Evolutionary conservation across 1,140 invertebrate genomes (phyloP).

Genomic region (Trichonephila clavata): DNA sequence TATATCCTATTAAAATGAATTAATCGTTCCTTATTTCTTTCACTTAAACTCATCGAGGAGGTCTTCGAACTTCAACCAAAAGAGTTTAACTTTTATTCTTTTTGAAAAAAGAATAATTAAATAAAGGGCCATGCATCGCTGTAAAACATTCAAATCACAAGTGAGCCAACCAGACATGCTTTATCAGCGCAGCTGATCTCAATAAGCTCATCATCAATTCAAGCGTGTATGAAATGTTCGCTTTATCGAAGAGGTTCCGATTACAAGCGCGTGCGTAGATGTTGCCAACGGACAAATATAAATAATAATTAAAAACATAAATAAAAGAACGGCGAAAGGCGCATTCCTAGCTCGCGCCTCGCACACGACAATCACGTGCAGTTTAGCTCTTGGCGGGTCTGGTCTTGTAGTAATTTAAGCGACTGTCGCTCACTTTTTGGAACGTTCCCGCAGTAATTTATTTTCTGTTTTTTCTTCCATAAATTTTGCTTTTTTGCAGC

Average conservation of each 20-base stretch:
- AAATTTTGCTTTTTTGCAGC: neutral
- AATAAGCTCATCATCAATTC: neutral
- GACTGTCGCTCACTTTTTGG: constrained; percentile 12
- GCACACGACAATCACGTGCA: constrained; percentile 27
- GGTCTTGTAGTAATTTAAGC: constrained; percentile 1
- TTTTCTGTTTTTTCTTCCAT: neutral
- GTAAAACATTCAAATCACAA: neutral
- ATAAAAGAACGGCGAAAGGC: neutral
- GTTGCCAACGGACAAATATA: constrained; percentile 17
- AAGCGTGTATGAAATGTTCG: constrained; percentile 7
- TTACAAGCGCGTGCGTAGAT: constrained; percentile 7
- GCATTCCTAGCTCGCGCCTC: constrained; percentile 13
- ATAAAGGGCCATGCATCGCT: neutral
- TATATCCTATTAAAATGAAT: constrained; percentile 5
- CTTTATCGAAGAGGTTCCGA: constrained; percentile 29
- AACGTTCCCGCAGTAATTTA: neutral
- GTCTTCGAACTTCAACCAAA: neutral
- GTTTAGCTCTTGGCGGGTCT: neutral
- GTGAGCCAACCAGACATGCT: neutral
- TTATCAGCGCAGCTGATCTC: neutral
- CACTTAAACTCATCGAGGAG: neutral
- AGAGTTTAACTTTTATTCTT: neutral
- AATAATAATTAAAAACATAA: constrained; percentile 36
- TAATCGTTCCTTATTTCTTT: neutral
- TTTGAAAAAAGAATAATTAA: neutral